Percentiles rank a stretch among this genome's conserved stretches.
Evolutionary conservation across 2,888 invertebrate species (phyloP).

Genomic region (Saturnia pavonia): DNA sequence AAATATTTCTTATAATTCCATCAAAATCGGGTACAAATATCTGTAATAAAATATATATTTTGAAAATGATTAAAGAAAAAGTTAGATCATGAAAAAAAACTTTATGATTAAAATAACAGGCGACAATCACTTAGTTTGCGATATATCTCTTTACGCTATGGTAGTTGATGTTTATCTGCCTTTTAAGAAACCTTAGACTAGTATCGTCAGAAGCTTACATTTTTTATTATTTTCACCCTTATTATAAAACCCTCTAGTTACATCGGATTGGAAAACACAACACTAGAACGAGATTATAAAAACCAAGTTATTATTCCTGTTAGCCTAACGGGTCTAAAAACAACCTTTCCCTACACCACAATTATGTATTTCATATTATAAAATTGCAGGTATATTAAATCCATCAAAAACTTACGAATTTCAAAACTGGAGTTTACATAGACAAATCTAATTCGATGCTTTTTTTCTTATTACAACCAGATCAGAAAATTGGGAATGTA

Average conservation of each 20-base stretch:
- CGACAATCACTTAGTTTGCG: not conserved
- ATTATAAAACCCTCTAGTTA: too few relatives aligned
- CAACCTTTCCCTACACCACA: too few relatives aligned
- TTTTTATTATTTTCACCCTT: not conserved
- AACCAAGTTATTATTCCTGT: too few relatives aligned
- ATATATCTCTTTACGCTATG: not conserved
- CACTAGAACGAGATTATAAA: too few relatives aligned
- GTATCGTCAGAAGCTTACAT: not conserved
- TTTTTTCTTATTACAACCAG: not conserved
- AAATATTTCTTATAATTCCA: slow-evolving; percentile 8
- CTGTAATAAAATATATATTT: slow-evolving; percentile 4
- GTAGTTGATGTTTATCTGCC: not conserved
- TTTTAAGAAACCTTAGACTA: not conserved
- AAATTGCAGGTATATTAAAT: not conserved
- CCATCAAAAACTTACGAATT: not conserved
- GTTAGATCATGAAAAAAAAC: not conserved
- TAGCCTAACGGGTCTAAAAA: too few relatives aligned
- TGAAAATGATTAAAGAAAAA: not conserved
- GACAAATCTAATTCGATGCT: not conserved
- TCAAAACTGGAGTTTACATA: not conserved
- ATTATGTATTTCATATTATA: not conserved
- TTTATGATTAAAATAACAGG: not conserved
- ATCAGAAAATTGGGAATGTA: not conserved
- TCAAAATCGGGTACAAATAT: slow-evolving; percentile 13
- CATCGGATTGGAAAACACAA: too few relatives aligned